Percentiles rank a stretch among this genome's conserved stretches.
These are phyloP conservation scores for Aegotheles bennettii DNA, from an alignment of 2,113 vertebrate genomes.

Conservation along the genomic window DNA sequence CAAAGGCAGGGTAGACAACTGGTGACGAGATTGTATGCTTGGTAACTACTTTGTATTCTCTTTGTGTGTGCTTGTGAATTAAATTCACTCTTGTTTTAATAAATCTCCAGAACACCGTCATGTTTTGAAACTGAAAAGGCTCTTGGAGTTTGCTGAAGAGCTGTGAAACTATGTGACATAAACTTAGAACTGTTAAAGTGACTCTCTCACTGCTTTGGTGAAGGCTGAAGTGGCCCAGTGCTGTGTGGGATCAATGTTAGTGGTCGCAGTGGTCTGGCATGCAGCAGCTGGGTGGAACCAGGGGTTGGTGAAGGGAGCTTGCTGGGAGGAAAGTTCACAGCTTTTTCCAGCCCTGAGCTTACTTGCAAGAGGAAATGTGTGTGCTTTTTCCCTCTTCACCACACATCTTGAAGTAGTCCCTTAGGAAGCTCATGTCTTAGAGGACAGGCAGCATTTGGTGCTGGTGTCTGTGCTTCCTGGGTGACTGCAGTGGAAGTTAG, in stretches of 20 bases:
- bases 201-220: background rate
- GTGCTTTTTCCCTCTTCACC: background rate
- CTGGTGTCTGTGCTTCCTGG: background rate
- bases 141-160: background rate
- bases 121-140: background rate
- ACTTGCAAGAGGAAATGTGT: background rate
- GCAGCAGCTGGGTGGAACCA: background rate
- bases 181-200: background rate
- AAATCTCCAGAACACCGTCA: accelerated
- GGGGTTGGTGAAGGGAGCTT: background rate
- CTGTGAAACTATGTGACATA: background rate
- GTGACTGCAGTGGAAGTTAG: background rate
- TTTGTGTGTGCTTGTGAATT: background rate
- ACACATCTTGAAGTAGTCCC: background rate
- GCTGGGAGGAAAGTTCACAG: background rate
- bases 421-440: background rate
- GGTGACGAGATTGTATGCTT: background rate
- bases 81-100: background rate
- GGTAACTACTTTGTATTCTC: accelerated
- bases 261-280: background rate
- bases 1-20: accelerated
- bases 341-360: background rate
- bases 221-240: background rate
- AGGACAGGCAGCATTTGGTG: background rate
- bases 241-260: accelerated